Conservation (phyloP, 64 coral and sea anemone genomes). For the Anthopleura sola region DNA sequence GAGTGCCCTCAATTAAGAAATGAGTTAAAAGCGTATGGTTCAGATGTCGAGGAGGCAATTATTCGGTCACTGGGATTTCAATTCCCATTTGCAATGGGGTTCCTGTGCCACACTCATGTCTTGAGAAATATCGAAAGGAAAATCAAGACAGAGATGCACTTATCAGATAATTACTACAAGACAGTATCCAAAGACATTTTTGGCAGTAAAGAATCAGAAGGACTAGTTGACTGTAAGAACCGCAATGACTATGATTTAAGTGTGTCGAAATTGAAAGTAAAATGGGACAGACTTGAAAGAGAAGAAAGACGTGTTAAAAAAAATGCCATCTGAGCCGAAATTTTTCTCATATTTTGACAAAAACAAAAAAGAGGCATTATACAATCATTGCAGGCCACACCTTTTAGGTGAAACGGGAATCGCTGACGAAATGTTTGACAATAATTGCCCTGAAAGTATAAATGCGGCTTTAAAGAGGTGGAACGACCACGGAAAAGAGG, state of each 20-base stretch:
- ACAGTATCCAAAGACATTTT: neutral
- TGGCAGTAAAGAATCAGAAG: neutral
- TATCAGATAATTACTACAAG: neutral
- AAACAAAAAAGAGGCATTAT: neutral
- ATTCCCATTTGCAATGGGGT: constrained; percentile 38
- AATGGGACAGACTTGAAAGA: neutral
- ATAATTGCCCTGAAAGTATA: constrained; percentile 59
- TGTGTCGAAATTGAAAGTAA: neutral
- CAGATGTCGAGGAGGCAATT: constrained; percentile 29
- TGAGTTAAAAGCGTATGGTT: constrained; percentile 37
- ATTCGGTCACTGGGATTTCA: constrained; percentile 16
- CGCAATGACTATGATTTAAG: neutral
- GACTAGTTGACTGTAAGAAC: neutral
- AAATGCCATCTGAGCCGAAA: neutral
- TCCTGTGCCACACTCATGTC: constrained; percentile 17
- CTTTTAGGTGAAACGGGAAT: constrained; percentile 31
- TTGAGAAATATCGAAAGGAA: neutral
- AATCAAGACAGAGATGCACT: neutral
- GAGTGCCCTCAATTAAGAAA: constrained; percentile 8
- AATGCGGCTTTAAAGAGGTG: constrained; percentile 51
- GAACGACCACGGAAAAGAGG: constrained; percentile 14
- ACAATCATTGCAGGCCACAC: neutral
- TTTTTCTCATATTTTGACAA: neutral
- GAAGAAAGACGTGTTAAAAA: neutral
- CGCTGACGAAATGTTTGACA: constrained; percentile 36